A percentile compares a stretch with the other conserved stretches of the same genome.
These are phyloP conservation scores for Labeo catla DNA, from an alignment of 2,113 vertebrate species.

Conservation along the genomic window DNA sequence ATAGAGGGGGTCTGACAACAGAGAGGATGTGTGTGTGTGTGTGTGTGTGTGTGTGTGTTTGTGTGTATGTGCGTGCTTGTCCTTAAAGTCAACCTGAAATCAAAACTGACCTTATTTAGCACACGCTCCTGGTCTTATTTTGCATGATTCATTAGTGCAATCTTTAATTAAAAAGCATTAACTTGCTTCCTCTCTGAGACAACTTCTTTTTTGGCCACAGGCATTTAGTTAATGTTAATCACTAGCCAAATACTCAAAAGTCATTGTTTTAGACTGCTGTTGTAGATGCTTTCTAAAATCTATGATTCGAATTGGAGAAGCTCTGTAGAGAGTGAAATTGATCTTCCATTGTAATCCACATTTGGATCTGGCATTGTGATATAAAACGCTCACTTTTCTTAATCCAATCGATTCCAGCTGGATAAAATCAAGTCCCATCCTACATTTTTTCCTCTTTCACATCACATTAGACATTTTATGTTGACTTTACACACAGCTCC, in stretches of 20 bases:
- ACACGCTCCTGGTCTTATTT: background rate
- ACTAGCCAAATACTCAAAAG: background rate
- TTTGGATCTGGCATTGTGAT: background rate
- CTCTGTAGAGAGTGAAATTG: background rate
- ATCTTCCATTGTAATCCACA: background rate
- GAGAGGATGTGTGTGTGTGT: constrained; percentile 27
- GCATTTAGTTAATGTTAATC: background rate
- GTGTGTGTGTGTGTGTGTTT: constrained; percentile 2
- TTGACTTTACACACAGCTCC: background rate
- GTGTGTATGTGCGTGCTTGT: background rate
- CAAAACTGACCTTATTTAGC: background rate
- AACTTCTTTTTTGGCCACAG: background rate
- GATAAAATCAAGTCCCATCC: background rate
- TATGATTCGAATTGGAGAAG: background rate
- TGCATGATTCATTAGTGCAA: background rate
- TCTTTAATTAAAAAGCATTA: background rate
- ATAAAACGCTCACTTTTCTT: background rate
- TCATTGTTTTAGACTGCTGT: background rate
- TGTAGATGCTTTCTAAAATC: background rate
- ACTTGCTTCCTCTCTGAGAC: too few species aligned
- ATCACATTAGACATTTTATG: background rate
- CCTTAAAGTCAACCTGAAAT: background rate
- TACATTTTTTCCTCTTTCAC: background rate
- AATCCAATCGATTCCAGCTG: background rate
- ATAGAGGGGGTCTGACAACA: constrained; percentile 60